Percentiles rank a stretch among this genome's conserved stretches.
These are phyloP conservation scores for Neoarius graeffei DNA, from an alignment of 2,113 vertebrate species.

Conservation along the genomic window DNA sequence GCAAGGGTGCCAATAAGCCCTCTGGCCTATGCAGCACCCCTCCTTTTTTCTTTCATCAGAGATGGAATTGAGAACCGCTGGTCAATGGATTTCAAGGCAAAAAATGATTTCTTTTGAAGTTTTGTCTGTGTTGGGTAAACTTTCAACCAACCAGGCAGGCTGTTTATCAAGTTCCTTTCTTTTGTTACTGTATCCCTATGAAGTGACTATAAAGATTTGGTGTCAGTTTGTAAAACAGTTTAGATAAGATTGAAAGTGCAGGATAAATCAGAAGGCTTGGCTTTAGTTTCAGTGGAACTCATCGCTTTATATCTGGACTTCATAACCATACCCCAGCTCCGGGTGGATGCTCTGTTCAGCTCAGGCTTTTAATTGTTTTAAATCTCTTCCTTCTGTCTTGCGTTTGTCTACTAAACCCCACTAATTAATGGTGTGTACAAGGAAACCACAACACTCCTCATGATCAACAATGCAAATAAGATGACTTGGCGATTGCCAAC, in stretches of 20 bases:
- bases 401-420: conserved; percentile 36
- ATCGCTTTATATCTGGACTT: conserved; percentile 22
- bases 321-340: conserved; percentile 7
- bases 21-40: conserved; percentile 4
- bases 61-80: conserved; percentile 28
- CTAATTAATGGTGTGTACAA: neutral
- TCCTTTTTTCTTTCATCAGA: conserved; percentile 29
- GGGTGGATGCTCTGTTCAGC: conserved; percentile 13
- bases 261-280: conserved; percentile 13
- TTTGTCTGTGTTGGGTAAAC: conserved; percentile 31
- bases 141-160: conserved; percentile 1
- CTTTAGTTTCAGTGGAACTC: conserved; percentile 24
- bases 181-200: conserved; percentile 4
- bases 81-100: conserved; percentile 20
- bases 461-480: neutral
- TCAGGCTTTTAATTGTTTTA: neutral
- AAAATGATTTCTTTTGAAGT: conserved; percentile 32
- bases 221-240: neutral
- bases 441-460: conserved; percentile 32
- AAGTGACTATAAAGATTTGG: conserved; percentile 11
- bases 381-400: conserved; percentile 27
- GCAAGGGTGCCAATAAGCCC: conserved; percentile 48
- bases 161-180: conserved; percentile 4
- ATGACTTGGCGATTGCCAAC: neutral
- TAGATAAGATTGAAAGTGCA: neutral